Conservation (phyloP, 1,140 invertebrate species). For the Pseudobourletiella spinata region DNA sequence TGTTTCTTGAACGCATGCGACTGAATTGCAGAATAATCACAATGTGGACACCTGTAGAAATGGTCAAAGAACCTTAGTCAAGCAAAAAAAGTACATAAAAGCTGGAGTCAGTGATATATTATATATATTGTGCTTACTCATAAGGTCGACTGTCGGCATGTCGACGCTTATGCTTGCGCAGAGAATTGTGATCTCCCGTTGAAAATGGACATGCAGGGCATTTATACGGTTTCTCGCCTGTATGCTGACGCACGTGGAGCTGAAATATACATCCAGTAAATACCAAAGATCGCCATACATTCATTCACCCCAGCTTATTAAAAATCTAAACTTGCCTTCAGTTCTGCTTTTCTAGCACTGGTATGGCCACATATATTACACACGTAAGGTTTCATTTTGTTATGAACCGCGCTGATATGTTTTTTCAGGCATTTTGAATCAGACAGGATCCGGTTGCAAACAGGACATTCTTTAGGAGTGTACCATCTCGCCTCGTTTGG, state of each 20-base stretch:
- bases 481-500: slow-evolving; percentile 45
- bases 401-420: slow-evolving; percentile 67
- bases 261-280: no score
- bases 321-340: slow-evolving; percentile 43
- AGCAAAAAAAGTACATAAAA: no score
- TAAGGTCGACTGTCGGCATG: slow-evolving; percentile 60
- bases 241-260: slow-evolving; percentile 62
- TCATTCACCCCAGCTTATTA: no score
- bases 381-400: slow-evolving; percentile 63
- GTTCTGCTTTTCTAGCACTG: slow-evolving; percentile 52
- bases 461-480: slow-evolving; percentile 56
- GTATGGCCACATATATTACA: slow-evolving; percentile 67
- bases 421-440: slow-evolving; percentile 64
- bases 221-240: slow-evolving; percentile 69
- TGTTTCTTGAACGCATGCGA: slow-evolving; percentile 58
- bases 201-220: slow-evolving; percentile 67
- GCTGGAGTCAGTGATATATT: no score
- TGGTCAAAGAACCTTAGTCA: no score
- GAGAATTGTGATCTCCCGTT: slow-evolving; percentile 69
- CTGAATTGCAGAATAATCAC: slow-evolving; percentile 58
- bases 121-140: slow-evolving; percentile 18
- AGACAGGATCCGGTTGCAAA: slow-evolving; percentile 58
- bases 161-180: slow-evolving; percentile 64
- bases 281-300: no score
- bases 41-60: slow-evolving; percentile 56